These are phyloP conservation scores for Sinhomidia bicolor DNA, from an alignment of 2,888 invertebrate genomes.

Conservation along the genomic window DNA sequence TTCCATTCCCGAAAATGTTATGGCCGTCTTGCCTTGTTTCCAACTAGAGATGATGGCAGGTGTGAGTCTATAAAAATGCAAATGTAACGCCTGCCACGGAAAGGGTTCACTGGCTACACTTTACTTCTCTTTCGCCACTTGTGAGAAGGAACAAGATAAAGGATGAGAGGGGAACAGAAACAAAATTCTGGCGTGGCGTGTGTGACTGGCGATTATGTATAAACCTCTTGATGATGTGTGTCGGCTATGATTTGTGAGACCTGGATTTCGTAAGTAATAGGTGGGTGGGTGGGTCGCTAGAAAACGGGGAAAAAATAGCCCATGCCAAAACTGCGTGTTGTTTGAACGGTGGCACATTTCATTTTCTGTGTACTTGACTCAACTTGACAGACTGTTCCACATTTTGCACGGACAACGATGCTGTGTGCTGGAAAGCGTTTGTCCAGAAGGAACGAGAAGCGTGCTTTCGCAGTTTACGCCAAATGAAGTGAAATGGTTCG, in stretches of 20 bases:
- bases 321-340: constrained; percentile 9
- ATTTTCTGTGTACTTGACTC: not conserved
- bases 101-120: too few relatives aligned
- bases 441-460: not conserved
- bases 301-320: not conserved
- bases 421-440: not conserved
- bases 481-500: constrained; percentile 1
- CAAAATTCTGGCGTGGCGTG: too few relatives aligned
- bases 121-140: too few relatives aligned
- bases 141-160: too few relatives aligned
- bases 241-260: too few relatives aligned
- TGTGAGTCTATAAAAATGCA: constrained; percentile 16
- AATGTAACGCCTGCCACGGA: not conserved
- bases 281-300: not conserved
- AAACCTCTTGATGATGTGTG: too few relatives aligned
- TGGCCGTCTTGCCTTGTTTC: not conserved
- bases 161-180: too few relatives aligned
- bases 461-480: not conserved
- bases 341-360: constrained; percentile 21
- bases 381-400: constrained; percentile 41
- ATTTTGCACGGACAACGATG: not conserved
- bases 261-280: not conserved
- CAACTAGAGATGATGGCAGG: not conserved
- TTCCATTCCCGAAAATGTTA: not conserved
- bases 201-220: too few relatives aligned